A percentile compares a stretch with the other conserved stretches of the same genome.
Conservation (phyloP, 2,888 invertebrate species). For the Ceratothoa steindachneri region DNA sequence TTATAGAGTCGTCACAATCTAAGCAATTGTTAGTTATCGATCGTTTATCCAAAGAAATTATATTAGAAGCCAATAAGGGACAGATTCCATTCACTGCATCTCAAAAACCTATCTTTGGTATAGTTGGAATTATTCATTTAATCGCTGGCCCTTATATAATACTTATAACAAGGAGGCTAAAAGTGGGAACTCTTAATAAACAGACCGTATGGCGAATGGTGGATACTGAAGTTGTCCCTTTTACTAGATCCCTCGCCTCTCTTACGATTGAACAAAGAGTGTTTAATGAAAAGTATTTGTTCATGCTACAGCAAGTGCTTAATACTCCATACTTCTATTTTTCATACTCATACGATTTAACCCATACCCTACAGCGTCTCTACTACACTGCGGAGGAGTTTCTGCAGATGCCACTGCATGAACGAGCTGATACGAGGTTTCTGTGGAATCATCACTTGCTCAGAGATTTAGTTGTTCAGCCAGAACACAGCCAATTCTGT, state of each 20-base stretch:
- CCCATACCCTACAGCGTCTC: slow-evolving; percentile 82
- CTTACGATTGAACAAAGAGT: slow-evolving; percentile 72
- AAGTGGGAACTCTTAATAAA: slow-evolving; percentile 75
- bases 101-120: slow-evolving; percentile 69
- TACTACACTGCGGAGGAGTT: slow-evolving; percentile 79
- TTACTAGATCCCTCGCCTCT: slow-evolving; percentile 75
- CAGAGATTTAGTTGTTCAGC: slow-evolving; percentile 66
- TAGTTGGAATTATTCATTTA: slow-evolving; percentile 78
- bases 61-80: slow-evolving; percentile 62
- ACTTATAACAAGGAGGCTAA: slow-evolving; percentile 77
- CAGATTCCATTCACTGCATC: slow-evolving; percentile 64
- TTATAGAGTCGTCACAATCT: slow-evolving; percentile 69
- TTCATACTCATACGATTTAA: slow-evolving; percentile 88
- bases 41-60: slow-evolving; percentile 69
- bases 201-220: slow-evolving; percentile 74
- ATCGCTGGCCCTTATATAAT: slow-evolving; percentile 82
- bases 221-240: slow-evolving; percentile 78
- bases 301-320: slow-evolving; percentile 75
- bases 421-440: slow-evolving; percentile 80
- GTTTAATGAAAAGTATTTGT: slow-evolving; percentile 37
- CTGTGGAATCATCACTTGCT: slow-evolving; percentile 88
- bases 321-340: slow-evolving; percentile 85
- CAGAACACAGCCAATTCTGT: slow-evolving; percentile 72
- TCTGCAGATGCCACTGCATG: slow-evolving; percentile 69
- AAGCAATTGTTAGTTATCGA: slow-evolving; percentile 79